phyloP scores from a whole-genome alignment of 2,797 vertebrate genomes.

The Leptatherina wallacei region DNA sequence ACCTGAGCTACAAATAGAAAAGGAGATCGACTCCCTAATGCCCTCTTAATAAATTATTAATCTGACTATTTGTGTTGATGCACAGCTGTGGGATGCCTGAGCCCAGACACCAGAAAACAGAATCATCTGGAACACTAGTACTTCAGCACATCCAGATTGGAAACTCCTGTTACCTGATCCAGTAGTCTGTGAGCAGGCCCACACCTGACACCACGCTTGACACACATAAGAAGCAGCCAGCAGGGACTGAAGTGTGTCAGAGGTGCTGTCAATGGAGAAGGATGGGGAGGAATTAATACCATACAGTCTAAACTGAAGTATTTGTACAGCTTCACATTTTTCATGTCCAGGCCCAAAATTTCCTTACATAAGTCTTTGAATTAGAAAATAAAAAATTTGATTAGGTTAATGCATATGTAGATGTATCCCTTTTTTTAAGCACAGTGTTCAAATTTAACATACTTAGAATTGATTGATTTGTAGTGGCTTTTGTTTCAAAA shows the following conservation, averaged over 20 bases:
- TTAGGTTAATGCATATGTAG: not conserved
- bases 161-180: constrained; percentile 71
- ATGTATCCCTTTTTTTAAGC: not conserved
- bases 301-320: not conserved
- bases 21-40: constrained; percentile 23
- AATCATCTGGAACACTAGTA: constrained; percentile 27
- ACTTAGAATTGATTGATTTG: not conserved
- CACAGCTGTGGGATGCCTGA: constrained; percentile 40
- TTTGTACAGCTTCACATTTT: not conserved
- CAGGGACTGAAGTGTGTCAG: constrained; percentile 16
- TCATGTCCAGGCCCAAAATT: not conserved
- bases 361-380: not conserved
- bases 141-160: constrained; percentile 44
- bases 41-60: constrained; percentile 64
- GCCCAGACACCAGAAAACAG: constrained; percentile 35
- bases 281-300: not conserved
- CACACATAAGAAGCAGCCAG: constrained; percentile 11
- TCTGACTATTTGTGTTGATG: constrained; percentile 19
- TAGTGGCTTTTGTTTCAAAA: not conserved
- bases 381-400: not conserved
- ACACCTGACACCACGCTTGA: constrained; percentile 63
- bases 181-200: constrained; percentile 36
- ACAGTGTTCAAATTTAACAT: not conserved
- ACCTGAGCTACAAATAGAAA: constrained; percentile 37
- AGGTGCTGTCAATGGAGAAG: not conserved